Base-by-base conservation (phyloP, 2,113 vertebrate species). In the Ochotona curzoniae region DNA sequence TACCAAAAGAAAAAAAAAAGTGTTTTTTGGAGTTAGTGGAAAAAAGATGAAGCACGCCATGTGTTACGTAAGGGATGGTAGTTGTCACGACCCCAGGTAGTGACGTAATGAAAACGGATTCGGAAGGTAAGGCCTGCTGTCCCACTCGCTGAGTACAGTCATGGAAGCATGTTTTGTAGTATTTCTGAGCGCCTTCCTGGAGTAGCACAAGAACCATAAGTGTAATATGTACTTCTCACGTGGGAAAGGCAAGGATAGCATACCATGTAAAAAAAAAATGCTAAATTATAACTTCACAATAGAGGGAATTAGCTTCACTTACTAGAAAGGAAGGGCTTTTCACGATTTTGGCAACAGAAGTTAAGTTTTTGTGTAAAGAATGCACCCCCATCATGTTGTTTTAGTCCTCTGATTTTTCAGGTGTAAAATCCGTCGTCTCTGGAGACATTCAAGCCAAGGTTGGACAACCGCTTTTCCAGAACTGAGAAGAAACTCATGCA, bases 401-500 rank as follows among this genome's bases (percentile, higher is more conserved):
- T 38, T 91, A 80, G 90, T 47, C 44, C 66, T 64, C 63, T 95
- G 73, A 20, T 95, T 96, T 96, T 96, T 94, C 94, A 97, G 95
- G 70, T 91, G 87, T 94, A 89, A 92, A 93, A 90, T 86, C 87
- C 88, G 76, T 25, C 81, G 47, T 95, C 23, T 38, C 63, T 91
- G 94, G 88, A 94, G 64, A 94, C 64, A 76, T 79, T 96, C 51
- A 90, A 93, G 69, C 69, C 89, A 89, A 93, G 64, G 73, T 51
- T 83, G 82, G 51, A 90, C 91, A 92, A 23, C 92, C 79, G 12
- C 76, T 95, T 95, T 92, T 82, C 69, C 90, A 87, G 87, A 90
- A 83, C 89, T 91, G 74, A 94, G 94, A 93, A 25, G 73, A 95
- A 96, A 92, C 94, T 87, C 93, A 97, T 97, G 96, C 93, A 87